A percentile compares a stretch with the other conserved stretches of the same genome.
Evolutionary conservation across 2,113 vertebrate genomes (phyloP).

Genomic region (Balaenoptera acutorostrata): DNA sequence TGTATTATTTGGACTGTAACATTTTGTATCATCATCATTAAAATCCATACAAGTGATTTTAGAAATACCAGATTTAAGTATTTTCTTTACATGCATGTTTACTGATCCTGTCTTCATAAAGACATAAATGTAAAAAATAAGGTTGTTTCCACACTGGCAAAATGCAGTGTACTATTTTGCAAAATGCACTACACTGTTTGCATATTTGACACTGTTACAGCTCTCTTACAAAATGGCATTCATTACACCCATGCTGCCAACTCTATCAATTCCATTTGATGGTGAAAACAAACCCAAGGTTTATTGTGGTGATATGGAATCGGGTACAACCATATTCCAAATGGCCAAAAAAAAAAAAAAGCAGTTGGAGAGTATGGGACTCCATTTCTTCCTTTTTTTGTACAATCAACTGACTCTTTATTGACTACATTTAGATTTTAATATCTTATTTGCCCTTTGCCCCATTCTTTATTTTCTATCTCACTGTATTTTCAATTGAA

Average conservation of each 20-base stretch:
- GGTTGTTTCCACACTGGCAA: not conserved
- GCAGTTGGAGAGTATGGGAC: not conserved
- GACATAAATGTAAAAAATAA: not conserved
- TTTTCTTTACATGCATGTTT: not conserved
- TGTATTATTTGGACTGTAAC: not conserved
- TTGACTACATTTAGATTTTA: not conserved
- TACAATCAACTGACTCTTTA: not conserved
- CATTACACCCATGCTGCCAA: not conserved
- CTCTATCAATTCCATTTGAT: not conserved
- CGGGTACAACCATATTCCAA: not conserved
- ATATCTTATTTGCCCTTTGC: not conserved
- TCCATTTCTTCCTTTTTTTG: not conserved
- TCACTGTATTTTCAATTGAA: not conserved
- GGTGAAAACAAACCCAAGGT: not conserved
- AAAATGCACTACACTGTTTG: not conserved
- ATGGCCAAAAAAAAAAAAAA: not conserved
- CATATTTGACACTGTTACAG: not conserved
- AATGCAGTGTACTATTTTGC: not conserved
- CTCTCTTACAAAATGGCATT: not conserved
- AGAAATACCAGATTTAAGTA: not conserved
- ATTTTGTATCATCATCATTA: not conserved
- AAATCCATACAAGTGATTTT: not conserved
- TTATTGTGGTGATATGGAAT: not conserved
- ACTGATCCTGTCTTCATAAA: not conserved
- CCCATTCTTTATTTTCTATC: not conserved